Evolutionary conservation across 1,140 invertebrate species (phyloP), one percentile per base, ranked within the genome.

Genomic region (Drosophila pseudoananassae): DNA sequence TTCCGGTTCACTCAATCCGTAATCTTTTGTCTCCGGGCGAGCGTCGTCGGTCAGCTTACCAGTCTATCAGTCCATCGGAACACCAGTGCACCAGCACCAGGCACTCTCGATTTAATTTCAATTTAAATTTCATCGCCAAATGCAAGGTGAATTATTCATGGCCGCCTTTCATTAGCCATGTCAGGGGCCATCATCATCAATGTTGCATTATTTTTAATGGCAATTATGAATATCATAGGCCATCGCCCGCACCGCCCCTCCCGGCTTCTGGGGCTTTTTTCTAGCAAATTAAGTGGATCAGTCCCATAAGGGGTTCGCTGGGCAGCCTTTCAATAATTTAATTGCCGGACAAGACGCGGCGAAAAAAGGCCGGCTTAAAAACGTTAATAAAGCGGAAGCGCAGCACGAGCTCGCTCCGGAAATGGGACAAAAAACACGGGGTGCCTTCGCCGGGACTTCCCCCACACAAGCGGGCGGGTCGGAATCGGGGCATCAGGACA

Each of bases 321-420:
- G 14, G 43, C 14, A 8, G 43, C 49, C 72, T 59, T 75, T 76
- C 55, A 76, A 82, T 82, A 82, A 78, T 82, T 82, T 77, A 78
- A 82, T 78, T 78, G 79, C 56, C 46, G 27, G n/a, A 29, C 27
- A 73, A 56, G 49, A 20, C 15, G 60, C 50, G 25, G n/a, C 45
- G 46, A 45, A 58, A 68, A 52, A 79, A 60, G 55, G 33, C 25
- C 29, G n/a, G 29, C 20, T 50, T 75, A 69, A 82, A 70, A 79
- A 81, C 77, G 85, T 77, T 85, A 88, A 87, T 88, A 88, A 56
- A 87, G 75, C 83, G 83, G 83, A 87, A 83, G 70, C 71, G 53
- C 61, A 36, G 59, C 63, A 78, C 75, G 76, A 76, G 66, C 74
- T 29, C 17, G 45, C 14, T 52, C 15, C 78, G 83, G 78, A 87